A percentile compares a stretch with the other conserved stretches of the same genome.
Evolutionary conservation across 2,113 vertebrate genomes (phyloP).

Genomic region (Pachycephala philippinensis): DNA sequence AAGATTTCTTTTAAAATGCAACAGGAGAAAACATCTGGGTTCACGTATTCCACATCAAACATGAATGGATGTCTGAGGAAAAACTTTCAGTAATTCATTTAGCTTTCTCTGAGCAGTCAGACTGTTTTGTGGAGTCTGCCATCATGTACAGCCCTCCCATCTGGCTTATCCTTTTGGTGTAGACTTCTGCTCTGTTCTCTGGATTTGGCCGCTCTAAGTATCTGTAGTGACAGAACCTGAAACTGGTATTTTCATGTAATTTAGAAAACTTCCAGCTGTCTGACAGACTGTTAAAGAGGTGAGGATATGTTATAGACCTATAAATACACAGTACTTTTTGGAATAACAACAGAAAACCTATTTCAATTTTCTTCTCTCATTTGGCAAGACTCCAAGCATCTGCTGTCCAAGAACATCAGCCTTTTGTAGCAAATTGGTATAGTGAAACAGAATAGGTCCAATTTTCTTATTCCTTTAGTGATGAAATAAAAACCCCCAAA

Average conservation of each 20-base stretch:
- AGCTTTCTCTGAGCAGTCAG: not conserved
- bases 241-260: conserved; percentile 27
- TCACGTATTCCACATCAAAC: not conserved
- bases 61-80: not conserved
- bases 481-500: fast-evolving
- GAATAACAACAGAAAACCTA: not conserved
- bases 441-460: not conserved
- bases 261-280: conserved; percentile 33
- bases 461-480: not conserved
- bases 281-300: conserved; percentile 48
- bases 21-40: not conserved
- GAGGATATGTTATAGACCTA: conserved; percentile 11
- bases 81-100: not conserved
- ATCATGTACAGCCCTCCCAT: conserved; percentile 14
- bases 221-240: conserved; percentile 39
- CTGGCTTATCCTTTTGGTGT: conserved; percentile 33
- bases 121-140: not conserved
- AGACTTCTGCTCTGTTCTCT: conserved; percentile 22
- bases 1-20: not conserved
- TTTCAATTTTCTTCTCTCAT: conserved; percentile 5
- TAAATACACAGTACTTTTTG: not conserved
- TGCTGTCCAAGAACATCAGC: not conserved
- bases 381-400: not conserved
- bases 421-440: not conserved
- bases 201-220: not conserved